Evolutionary conservation across 2,888 invertebrate species (phyloP), one percentile per base, ranked within the genome.

Genomic region (Pseudococcus longispinus): DNA sequence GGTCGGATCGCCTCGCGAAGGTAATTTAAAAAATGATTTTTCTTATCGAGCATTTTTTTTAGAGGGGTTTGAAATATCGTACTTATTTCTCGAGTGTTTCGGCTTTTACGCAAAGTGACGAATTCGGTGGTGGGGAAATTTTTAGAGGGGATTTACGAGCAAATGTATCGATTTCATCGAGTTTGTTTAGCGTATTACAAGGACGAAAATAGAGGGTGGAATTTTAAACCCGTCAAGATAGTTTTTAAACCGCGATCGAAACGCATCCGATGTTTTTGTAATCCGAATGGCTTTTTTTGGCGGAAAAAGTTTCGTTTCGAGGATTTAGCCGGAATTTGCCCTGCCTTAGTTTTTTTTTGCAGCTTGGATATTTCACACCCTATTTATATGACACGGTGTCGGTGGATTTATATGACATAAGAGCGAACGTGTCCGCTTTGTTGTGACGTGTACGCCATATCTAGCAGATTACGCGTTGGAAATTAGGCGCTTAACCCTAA

Each of bases 401-500:
- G 13, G 65, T 29, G 60, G 37, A 37, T 37, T 20, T 55, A 18
- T 70, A 29, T 70, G 70, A 70, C 70, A 29, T 70, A 70, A 70
- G 70, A 70, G 29, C 29, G 29, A 70, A 70, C 70, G 70, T 70
- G 70, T 70, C 70, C 29, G 70, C 29, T 26, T 70, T 60, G 11
- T 29, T 70, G 29, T 70, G 70, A 70, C 70, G 29, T 29, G 32
- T 60, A 60, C 60, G 23, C 20, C 60, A 60, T 20, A 60, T 60
- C 60, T 60, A 60, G 60, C 23, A 29, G 32, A 70, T 70, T 70
- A 70, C 70, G 70, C 29, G 70, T 70, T 70, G 70, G 70, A 70
- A 70, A 70, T 70, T 70, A 70, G 70, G 70, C 70, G 70, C 70
- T 70, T 70, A 70, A 70, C 70, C 70, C 70, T 70, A 70, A 70